Base-by-base conservation (phyloP, 2,113 vertebrate species). In the Mobula birostris region DNA sequence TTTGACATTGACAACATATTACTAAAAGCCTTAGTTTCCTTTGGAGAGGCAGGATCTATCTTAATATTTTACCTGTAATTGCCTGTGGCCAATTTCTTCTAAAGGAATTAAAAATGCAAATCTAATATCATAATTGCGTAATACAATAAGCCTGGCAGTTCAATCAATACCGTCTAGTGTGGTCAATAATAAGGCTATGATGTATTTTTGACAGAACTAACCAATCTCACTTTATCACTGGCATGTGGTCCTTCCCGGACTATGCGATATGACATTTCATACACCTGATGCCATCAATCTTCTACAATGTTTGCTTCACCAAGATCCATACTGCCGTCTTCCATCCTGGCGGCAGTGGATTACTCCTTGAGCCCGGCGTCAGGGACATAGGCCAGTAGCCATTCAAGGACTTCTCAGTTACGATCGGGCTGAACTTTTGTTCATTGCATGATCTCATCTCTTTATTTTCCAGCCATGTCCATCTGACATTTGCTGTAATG, bases 101-200 rank as follows among this genome's bases (percentile, higher is more conserved):
- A 97, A 97, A 97, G 96, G 97, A 97, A 98, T 98, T 98, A 98
- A 98, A 98, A 97, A 98, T 98, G 97, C 96, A 98, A 98, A 98
- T 98, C 97, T 97, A 97, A 98, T 98, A 97, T 96, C 96, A 96
- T 97, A 96, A 97, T 97, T 96, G 96, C 94, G 95, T 98, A 98
- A 98, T 97, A 97, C 95, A 96, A 98, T 98, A 94, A 97, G 95
- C 95, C 95, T 97, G 97, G 97, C 97, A 97, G 97, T 94, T 94
- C 94, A 95, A 98, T 98, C 98, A 95, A 98, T 98, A 97, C 94
- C 85, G 85, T 95, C 94, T 96, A 95, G 96, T 95, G 94, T 96
- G 94, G 96, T 97, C 97, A 96, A 97, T 97, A 96, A 95, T 19
- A 95, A 94, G 94, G 95, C 96, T 94, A 93, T 94, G 94, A 95